Percentiles rank a stretch among this genome's conserved stretches.
Conservation (phyloP, 2,888 invertebrate genomes). For the Spisula subtruncata region DNA sequence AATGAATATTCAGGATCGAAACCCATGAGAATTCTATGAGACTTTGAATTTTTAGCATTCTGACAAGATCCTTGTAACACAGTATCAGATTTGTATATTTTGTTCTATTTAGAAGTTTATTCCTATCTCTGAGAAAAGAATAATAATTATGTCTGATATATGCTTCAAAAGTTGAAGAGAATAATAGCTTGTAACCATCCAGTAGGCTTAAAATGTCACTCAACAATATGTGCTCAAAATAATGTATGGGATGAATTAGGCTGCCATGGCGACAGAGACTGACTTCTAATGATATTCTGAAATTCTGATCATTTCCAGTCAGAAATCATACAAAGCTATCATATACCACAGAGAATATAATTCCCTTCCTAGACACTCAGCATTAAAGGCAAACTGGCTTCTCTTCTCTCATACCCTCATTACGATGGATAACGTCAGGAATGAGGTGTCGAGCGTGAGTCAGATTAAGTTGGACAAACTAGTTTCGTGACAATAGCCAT, state of each 20-base stretch:
- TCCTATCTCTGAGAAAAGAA: slow-evolving; percentile 7
- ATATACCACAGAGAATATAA: no score
- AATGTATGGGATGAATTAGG: neutral
- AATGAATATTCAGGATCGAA: neutral
- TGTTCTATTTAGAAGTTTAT: slow-evolving; percentile 13
- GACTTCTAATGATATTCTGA: no score
- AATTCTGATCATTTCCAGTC: no score
- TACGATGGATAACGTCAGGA: no score
- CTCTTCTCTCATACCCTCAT: no score
- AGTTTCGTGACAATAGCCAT: no score
- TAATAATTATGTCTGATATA: slow-evolving; percentile 1
- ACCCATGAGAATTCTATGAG: neutral
- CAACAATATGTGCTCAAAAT: slow-evolving; percentile 5
- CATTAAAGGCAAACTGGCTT: no score
- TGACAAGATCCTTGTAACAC: neutral
- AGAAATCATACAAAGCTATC: no score
- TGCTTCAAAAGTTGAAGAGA: neutral
- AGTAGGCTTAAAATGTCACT: neutral
- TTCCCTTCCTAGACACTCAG: no score
- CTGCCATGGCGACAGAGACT: neutral
- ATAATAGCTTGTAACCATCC: neutral
- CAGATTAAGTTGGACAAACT: no score
- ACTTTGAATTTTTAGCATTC: slow-evolving; percentile 7
- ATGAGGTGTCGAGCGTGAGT: no score
- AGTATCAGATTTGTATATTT: neutral